These are phyloP conservation scores for Thera obeliscata DNA, from an alignment of 2,888 invertebrate species.

Conservation along the genomic window DNA sequence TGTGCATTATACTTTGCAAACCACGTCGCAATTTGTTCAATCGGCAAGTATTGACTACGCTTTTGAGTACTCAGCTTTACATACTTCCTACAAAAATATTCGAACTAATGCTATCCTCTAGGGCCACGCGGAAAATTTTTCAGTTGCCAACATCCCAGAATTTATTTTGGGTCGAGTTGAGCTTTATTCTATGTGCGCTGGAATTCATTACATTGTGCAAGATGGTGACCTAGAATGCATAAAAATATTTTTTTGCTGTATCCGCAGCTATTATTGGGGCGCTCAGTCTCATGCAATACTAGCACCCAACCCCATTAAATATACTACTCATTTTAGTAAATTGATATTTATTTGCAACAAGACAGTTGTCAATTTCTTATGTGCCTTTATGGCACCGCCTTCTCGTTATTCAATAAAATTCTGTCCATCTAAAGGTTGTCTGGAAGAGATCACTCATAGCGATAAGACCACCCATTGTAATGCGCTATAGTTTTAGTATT, in stretches of 20 bases:
- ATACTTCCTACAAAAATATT: conserved; percentile 50
- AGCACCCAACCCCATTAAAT: too few relatives aligned
- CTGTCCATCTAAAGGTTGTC: too few relatives aligned
- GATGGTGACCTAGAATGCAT: conserved; percentile 33
- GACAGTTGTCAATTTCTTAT: too few relatives aligned
- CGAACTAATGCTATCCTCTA: conserved; percentile 48
- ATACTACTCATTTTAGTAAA: background rate
- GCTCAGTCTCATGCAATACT: background rate
- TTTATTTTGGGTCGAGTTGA: conserved; percentile 39
- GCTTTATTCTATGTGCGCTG: conserved; percentile 35
- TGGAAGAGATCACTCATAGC: too few relatives aligned
- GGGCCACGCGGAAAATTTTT: conserved; percentile 41
- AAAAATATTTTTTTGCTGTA: conserved; percentile 29
- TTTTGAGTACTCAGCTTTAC: conserved; percentile 13
- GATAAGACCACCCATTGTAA: too few relatives aligned
- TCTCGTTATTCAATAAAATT: too few relatives aligned
- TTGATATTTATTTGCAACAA: background rate
- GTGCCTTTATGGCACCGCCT: too few relatives aligned
- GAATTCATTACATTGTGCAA: conserved; percentile 40
- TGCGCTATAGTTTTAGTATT: too few relatives aligned
- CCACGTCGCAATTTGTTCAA: background rate
- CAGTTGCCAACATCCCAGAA: conserved; percentile 37
- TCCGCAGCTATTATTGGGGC: conserved; percentile 19
- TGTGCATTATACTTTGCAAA: background rate
- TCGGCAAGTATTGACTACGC: background rate